Base-by-base conservation (phyloP, 2,797 vertebrate species). In the Macropus fuliginosus region DNA sequence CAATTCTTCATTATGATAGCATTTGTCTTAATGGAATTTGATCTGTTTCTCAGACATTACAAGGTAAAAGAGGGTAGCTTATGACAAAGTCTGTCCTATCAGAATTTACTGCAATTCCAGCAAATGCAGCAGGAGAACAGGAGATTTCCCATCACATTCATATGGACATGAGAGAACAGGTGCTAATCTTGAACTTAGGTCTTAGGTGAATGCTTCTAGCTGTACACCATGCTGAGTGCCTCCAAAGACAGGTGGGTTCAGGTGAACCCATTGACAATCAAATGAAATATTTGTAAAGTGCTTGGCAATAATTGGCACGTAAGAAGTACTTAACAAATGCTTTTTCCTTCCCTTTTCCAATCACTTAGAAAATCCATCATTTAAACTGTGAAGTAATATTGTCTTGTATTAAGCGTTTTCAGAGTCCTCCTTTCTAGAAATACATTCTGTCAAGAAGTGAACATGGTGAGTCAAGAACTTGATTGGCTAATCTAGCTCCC, bases 41-140 rank as follows among this genome's bases (percentile, higher is more conserved):
- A 56, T 89, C 91, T 96, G 59, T 46, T 9, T n/a, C 66, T 96
- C 54, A 92, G 8, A 50, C 29, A 93, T 93, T 93, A 29, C 57
- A 90, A 66, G 62, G 21, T 54, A 46, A 4, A 34, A 50, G 29
- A 46, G 54, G 52, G 0, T 81, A 92, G 29, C 62, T 54, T 54
- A 29, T 54, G 74, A 6, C 24, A 93, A 90, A 62, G 4, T 54
- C 0, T 54, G 21, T 3, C 50, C 91, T 59, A 55, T 14, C 91
- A 29, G 92, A 66, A 95, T 55, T 93, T 56, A 46, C 28, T 81
- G 0, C 91, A 92, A 90, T 95, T 55, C 59, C 90, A 95, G 24
- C 55, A 91, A 62, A 46, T 56, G 56, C 91, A 46, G 55, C 91
- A 57, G 27, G 56, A 95, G 50, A 95, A 95, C 92, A 95, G 87